phyloP scores from a whole-genome alignment of 1,140 invertebrate genomes.

The Trachelipus rathkii region DNA sequence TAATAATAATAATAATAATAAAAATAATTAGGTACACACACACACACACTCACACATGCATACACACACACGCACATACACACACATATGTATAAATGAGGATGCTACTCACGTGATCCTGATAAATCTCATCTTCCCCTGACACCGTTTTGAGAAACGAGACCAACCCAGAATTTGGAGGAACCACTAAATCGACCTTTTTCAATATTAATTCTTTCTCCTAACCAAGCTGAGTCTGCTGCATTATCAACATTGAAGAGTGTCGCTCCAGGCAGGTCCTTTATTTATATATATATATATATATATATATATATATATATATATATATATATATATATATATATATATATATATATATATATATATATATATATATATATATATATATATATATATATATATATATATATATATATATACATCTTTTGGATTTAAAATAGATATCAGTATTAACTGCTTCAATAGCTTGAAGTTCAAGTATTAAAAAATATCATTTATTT shows the following conservation, averaged over 20 bases:
- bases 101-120: neutral
- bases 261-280: neutral
- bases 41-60: constrained; percentile 9
- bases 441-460: no score
- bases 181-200: neutral
- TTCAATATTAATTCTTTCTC: neutral
- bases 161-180: neutral
- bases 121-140: neutral
- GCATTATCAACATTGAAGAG: neutral
- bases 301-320: no score
- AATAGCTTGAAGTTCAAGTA: no score
- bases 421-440: no score
- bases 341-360: no score
- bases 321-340: no score
- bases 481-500: no score
- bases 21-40: neutral
- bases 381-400: no score
- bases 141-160: neutral
- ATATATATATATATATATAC: no score
- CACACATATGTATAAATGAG: constrained; percentile 17
- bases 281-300: no score
- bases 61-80: constrained; percentile 23
- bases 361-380: no score
- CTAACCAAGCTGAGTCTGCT: neutral
- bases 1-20: no score